Percentiles rank a stretch among this genome's conserved stretches.
Conservation (phyloP, 2,797 vertebrate species). For the Enteromius anoplus region DNA sequence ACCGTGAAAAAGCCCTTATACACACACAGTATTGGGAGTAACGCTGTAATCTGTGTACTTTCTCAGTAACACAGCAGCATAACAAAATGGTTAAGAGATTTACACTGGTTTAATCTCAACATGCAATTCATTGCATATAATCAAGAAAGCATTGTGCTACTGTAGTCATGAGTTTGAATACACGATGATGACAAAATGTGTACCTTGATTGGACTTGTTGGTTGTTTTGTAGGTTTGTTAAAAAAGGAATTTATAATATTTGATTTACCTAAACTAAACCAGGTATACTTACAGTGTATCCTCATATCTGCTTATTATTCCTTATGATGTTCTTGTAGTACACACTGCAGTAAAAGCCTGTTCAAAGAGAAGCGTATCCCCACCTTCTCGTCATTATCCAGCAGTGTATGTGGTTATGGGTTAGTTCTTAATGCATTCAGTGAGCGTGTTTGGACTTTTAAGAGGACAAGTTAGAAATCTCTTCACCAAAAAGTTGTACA, state of each 20-base stretch:
- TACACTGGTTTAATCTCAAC: neutral
- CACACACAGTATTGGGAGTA: conserved; percentile 9
- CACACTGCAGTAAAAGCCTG: conserved; percentile 5
- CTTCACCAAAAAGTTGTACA: neutral
- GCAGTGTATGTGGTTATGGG: neutral
- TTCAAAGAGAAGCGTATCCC: neutral
- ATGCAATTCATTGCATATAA: neutral
- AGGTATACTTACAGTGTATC: neutral
- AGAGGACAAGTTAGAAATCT: conserved; percentile 6
- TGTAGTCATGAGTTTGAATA: neutral
- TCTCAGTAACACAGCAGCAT: conserved; percentile 1
- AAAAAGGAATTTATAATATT: neutral
- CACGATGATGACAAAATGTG: neutral
- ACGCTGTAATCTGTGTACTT: neutral
- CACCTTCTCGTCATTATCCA: conserved; percentile 5
- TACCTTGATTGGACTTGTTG: neutral
- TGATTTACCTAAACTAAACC: neutral
- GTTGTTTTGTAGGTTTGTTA: neutral
- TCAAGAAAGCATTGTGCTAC: neutral
- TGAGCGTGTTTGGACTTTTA: conserved; percentile 12
- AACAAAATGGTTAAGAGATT: conserved; percentile 11
- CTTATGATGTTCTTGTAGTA: conserved; percentile 21
- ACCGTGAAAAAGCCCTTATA: conserved; percentile 38
- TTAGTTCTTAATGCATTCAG: conserved; percentile 21
- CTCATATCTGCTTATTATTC: conserved; percentile 11